These are phyloP conservation scores for Heteromyza rotundicornis DNA, from an alignment of 2,888 invertebrate species.

Conservation along the genomic window DNA sequence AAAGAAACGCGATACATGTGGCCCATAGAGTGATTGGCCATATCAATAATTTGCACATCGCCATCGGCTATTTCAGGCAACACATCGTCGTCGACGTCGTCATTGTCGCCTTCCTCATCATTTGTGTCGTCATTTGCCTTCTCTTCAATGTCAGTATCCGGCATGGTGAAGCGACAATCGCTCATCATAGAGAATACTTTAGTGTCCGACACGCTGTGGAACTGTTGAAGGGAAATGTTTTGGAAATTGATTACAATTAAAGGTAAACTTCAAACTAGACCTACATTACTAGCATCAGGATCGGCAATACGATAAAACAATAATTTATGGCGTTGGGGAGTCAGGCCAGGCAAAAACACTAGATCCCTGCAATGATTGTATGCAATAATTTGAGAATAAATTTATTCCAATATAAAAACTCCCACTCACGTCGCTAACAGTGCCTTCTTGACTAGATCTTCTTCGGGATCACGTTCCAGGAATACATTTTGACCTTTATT, in stretches of 20 bases:
- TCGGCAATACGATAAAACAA: constrained; percentile 45
- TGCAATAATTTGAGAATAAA: background rate
- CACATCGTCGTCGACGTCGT: constrained; percentile 35
- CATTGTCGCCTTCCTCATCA: background rate
- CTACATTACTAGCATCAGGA: constrained; percentile 48
- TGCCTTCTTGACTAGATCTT: constrained; percentile 36
- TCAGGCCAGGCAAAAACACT: constrained; percentile 48
- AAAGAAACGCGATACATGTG: constrained; percentile 69
- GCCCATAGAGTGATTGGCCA: constrained; percentile 69
- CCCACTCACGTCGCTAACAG: constrained; percentile 38
- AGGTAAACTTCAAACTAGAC: background rate
- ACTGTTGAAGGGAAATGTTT: constrained; percentile 28
- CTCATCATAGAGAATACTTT: constrained; percentile 51
- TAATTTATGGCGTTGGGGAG: constrained; percentile 48
- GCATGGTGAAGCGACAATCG: constrained; percentile 43
- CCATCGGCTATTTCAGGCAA: constrained; percentile 69
- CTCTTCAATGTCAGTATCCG: constrained; percentile 20
- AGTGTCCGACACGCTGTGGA: constrained; percentile 46
- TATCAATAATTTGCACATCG: constrained; percentile 72
- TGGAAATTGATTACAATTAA: background rate
- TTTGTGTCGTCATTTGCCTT: no score
- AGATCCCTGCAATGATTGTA: constrained; percentile 39
- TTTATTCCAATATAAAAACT: background rate
- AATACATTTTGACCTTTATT: constrained; percentile 66
- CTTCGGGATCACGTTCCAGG: constrained; percentile 63